phyloP scores from a whole-genome alignment of 2,113 vertebrate species.

The Eulacestoma nigropectus region DNA sequence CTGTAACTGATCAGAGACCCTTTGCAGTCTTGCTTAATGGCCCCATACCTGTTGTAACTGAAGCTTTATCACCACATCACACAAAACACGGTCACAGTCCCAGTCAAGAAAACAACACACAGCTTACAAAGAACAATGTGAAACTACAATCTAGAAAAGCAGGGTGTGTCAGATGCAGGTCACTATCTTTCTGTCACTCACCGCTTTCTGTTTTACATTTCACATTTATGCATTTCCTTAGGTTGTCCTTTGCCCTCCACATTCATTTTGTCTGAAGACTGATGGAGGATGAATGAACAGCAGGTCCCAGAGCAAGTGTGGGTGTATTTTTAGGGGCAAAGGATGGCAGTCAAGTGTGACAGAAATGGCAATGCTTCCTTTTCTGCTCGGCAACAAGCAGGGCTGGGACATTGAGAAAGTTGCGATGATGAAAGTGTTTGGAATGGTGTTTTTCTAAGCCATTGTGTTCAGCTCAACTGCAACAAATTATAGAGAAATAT shows the following conservation, averaged over 20 bases:
- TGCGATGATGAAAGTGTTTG: constrained; percentile 62
- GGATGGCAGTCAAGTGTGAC: constrained; percentile 8
- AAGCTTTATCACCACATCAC: background rate
- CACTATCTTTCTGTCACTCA: background rate
- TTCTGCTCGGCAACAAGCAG: constrained; percentile 25
- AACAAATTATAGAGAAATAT: constrained; percentile 61
- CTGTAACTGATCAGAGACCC: constrained; percentile 33
- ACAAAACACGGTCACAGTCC: background rate
- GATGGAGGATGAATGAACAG: background rate
- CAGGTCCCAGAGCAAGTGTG: background rate
- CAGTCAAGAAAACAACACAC: background rate
- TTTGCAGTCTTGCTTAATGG: constrained; percentile 27
- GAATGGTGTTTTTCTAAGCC: constrained; percentile 60
- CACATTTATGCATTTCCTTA: background rate
- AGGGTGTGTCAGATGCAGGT: constrained; percentile 1
- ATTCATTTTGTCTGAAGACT: background rate
- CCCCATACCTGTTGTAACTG: background rate
- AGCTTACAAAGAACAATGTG: background rate
- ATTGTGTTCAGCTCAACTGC: constrained; percentile 39
- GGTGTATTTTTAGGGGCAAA: constrained; percentile 21
- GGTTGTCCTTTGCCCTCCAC: background rate
- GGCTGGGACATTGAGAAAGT: constrained; percentile 51
- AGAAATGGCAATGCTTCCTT: background rate
- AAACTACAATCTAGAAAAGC: constrained; percentile 4
- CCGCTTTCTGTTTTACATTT: background rate